Conservation (phyloP, 1,140 invertebrate species). For the Diprion similis region DNA sequence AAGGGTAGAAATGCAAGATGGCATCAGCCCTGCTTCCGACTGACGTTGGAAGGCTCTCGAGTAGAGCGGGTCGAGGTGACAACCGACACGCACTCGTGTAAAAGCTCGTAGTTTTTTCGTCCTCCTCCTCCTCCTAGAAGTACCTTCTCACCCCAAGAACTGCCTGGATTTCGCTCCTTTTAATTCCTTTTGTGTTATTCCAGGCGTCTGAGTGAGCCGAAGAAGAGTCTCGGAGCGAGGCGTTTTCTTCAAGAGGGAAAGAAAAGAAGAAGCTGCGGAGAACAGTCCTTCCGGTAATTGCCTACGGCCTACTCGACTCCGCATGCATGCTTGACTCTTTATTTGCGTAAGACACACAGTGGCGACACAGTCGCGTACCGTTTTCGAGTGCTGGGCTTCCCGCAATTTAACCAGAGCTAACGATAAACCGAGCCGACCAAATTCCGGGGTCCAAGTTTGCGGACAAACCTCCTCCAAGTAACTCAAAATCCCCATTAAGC, state of each 20-base stretch:
- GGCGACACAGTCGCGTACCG: neutral
- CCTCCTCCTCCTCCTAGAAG: too few relatives aligned
- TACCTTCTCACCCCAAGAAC: too few relatives aligned
- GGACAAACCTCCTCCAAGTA: too few relatives aligned
- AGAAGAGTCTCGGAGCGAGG: neutral
- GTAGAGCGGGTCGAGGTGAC: neutral
- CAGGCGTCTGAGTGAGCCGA: constrained; percentile 1
- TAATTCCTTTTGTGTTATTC: neutral
- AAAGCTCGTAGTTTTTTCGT: neutral
- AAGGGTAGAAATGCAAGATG: too few relatives aligned
- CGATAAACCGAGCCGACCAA: neutral
- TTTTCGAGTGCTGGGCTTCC: neutral
- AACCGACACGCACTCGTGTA: neutral
- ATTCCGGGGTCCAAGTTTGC: too few relatives aligned
- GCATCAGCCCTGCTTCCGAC: too few relatives aligned
- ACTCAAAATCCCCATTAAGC: too few relatives aligned
- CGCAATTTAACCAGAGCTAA: neutral
- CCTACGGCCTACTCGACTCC: neutral
- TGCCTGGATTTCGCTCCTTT: too few relatives aligned
- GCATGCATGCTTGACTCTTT: neutral
- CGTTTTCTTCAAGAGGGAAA: neutral
- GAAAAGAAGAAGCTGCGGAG: too few relatives aligned
- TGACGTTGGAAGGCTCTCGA: neutral
- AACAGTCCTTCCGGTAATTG: neutral
- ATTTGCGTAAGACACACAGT: neutral